Evolutionary conservation across 2,113 vertebrate species (phyloP).

Genomic region (Cyrtonyx montezumae): DNA sequence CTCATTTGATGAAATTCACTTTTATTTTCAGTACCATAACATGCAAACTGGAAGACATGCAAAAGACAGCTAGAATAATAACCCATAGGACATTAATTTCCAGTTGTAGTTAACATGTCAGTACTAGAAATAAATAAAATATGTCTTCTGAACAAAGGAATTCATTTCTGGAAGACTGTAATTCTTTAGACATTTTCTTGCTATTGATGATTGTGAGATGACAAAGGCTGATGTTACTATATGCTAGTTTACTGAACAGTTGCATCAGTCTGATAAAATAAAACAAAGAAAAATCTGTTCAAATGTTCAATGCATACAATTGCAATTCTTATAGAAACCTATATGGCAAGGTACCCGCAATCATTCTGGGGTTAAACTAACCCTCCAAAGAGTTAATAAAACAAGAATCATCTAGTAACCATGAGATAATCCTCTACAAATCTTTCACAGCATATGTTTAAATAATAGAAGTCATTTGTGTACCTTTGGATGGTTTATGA

Average conservation of each 20-base stretch:
- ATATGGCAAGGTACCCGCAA: not conserved
- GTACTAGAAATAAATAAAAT: constrained; percentile 6
- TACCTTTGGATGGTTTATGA: constrained; percentile 83
- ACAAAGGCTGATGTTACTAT: not conserved
- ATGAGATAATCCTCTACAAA: constrained; percentile 70
- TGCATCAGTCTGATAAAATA: not conserved
- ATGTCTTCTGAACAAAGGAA: not conserved
- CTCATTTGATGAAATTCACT: not conserved
- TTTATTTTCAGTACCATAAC: not conserved
- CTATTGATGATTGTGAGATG: not conserved
- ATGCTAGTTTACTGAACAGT: not conserved
- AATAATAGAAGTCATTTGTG: constrained; percentile 80
- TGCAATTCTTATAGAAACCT: not conserved
- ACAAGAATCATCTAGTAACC: constrained; percentile 62
- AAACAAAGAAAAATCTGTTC: too few species aligned
- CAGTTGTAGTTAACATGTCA: not conserved
- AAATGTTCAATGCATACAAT: not conserved
- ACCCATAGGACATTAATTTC: not conserved
- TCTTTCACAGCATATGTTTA: constrained; percentile 77
- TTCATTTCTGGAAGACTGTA: not conserved
- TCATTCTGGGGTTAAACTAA: constrained; percentile 40
- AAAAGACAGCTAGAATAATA: not conserved
- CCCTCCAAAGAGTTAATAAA: constrained; percentile 52
- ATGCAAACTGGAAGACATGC: not conserved
- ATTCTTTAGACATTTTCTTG: not conserved